phyloP scores from a whole-genome alignment of 2,113 vertebrate genomes.

The Apaloderma vittatum region DNA sequence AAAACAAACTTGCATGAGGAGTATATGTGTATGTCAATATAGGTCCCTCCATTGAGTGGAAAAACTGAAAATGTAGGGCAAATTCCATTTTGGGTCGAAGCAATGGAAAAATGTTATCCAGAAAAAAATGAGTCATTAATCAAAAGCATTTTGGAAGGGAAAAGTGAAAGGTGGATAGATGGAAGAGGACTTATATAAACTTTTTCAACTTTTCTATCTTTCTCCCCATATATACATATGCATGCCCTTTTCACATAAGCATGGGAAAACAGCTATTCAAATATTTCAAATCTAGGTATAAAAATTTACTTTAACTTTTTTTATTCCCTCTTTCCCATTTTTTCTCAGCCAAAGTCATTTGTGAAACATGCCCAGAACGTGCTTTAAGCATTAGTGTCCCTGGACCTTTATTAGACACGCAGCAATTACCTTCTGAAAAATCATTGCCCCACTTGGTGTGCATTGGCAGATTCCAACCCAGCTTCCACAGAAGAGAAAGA shows the following conservation, averaged over 20 bases:
- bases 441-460: neutral
- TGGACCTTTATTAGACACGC: neutral
- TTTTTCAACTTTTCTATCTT: neutral
- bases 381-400: neutral
- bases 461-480: neutral
- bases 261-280: neutral
- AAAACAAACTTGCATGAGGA: neutral
- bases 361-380: neutral
- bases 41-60: neutral
- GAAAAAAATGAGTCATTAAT: neutral
- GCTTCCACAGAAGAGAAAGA: neutral
- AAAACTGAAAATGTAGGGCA: neutral
- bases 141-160: neutral
- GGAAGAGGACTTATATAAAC: neutral
- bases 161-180: neutral
- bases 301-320: neutral
- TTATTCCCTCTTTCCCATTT: neutral
- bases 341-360: neutral
- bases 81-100: neutral
- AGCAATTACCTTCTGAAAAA: neutral
- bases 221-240: neutral
- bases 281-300: neutral
- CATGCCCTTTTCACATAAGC: neutral
- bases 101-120: neutral
- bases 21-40: neutral